These are phyloP conservation scores for Phyllopteryx taeniolatus DNA, from an alignment of 2,113 vertebrate species.

Conservation along the genomic window DNA sequence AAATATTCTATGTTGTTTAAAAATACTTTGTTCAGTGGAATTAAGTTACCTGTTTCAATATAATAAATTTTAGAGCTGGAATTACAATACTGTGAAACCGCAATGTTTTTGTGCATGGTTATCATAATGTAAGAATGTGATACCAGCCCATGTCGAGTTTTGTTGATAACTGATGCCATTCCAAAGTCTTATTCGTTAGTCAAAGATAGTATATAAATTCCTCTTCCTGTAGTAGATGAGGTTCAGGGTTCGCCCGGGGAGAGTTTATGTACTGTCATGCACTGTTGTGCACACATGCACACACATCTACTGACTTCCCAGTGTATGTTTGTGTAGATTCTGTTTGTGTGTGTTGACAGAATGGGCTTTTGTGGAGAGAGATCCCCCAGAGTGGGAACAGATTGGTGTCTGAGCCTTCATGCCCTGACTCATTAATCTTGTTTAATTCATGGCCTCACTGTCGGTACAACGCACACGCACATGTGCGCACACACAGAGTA, in stretches of 20 bases:
- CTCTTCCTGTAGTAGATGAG: background rate
- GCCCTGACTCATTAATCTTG: conserved; percentile 75
- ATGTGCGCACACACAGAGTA: background rate
- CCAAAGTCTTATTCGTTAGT: too few relatives aligned
- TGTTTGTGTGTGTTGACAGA: conserved; percentile 52
- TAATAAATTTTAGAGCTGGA: too few relatives aligned
- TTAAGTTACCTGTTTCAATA: too few relatives aligned
- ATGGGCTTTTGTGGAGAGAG: conserved; percentile 56
- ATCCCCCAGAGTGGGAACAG: conserved; percentile 65
- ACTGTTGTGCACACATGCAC: background rate
- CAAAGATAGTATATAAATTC: background rate
- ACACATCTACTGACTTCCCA: conserved; percentile 19
- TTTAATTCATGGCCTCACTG: conserved; percentile 69
- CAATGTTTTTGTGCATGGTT: too few relatives aligned
- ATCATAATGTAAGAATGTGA: too few relatives aligned
- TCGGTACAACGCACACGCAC: conserved; percentile 33
- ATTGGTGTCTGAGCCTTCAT: conserved; percentile 69
- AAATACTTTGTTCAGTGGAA: too few relatives aligned
- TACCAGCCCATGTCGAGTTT: too few relatives aligned
- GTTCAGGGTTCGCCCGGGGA: background rate
- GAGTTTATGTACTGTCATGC: background rate
- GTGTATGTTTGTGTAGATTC: conserved; percentile 15
- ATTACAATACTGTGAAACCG: too few relatives aligned
- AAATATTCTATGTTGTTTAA: too few relatives aligned
- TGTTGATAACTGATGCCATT: too few relatives aligned